Conservation (phyloP, 1,140 invertebrate genomes). For the Andricus grossulariae region DNA sequence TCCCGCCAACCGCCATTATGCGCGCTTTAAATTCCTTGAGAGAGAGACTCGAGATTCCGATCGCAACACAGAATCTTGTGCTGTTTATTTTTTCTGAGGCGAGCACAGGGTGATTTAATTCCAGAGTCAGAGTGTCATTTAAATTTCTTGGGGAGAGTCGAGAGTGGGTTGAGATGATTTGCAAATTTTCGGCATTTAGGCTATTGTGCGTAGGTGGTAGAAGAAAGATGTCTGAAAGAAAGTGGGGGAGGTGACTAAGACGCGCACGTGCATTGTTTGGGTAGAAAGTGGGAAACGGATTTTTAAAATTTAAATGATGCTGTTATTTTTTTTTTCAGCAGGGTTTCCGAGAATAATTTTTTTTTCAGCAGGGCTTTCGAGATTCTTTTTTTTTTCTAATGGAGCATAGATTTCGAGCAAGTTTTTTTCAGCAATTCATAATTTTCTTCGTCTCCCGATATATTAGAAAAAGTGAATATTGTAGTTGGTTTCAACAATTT, state of each 20-base stretch:
- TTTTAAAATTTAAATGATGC: neutral
- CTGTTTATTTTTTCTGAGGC: conserved; percentile 14
- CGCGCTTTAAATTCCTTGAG: conserved; percentile 63
- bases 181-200: neutral
- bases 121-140: neutral
- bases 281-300: neutral
- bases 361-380: too few relatives aligned
- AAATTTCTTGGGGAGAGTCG: neutral
- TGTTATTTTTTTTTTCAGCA: too few relatives aligned
- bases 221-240: conserved; percentile 1
- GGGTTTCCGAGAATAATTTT: too few relatives aligned
- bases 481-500: too few relatives aligned
- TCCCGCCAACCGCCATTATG: conserved; percentile 73
- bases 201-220: neutral
- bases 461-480: too few relatives aligned
- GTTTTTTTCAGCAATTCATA: too few relatives aligned
- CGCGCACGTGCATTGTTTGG: conserved; percentile 22
- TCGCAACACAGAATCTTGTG: conserved; percentile 9
- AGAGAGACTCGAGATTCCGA: neutral
- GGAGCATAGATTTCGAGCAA: too few relatives aligned
- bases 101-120: neutral
- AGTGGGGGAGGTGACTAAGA: neutral
- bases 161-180: neutral
- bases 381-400: too few relatives aligned
- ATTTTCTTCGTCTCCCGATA: too few relatives aligned